Evolutionary conservation across 2,888 invertebrate species (phyloP), one percentile per base, ranked within the genome.

Genomic region (Tetropium fuscum): DNA sequence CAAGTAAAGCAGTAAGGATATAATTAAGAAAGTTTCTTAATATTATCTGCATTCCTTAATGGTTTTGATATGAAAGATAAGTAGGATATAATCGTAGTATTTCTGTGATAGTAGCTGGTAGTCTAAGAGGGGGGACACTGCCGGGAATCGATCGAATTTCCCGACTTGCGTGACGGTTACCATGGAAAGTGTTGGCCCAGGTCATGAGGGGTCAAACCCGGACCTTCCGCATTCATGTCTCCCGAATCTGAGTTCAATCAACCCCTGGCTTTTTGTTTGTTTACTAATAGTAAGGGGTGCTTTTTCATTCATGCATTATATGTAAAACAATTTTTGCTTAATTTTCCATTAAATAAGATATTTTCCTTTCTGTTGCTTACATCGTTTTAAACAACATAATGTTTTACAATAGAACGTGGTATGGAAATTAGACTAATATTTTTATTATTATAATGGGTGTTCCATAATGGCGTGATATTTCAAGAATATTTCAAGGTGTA

Each of bases 171-270:
- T 81, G 81, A 77, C 79, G 81, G 82, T 82, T 82, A 82, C 81
- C 82, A 82, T 82, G 81, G 82, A 82, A 82, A 82, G 82, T 82
- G 82, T 82, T 82, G 81, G 79, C 80, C 80, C 81, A 81, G 82
- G 82, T 82, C 82, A 82, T 77, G 78, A 66, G 80, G 78, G 82
- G 81, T 82, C 82, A 82, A 80, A 81, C 80, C 80, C 81, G 81
- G 80, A 80, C 81, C 80, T 80, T 80, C 78, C 80, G 78, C 79
- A 80, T 74, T 74, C 69, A 66, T 69, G 59, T 61, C 69, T 67
- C 67, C 71, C 70, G 68, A 69, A 68, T 56, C 55, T 38, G 65
- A 70, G 71, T 65, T 71, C 70, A 71, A 62, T 70, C 70, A 71
- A 70, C 71, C 70, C 69, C 58, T 55, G 58, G 62, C 59, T 63